Evolutionary conservation across 2,797 vertebrate species (phyloP).

Genomic region (Phoxinus dragarum): DNA sequence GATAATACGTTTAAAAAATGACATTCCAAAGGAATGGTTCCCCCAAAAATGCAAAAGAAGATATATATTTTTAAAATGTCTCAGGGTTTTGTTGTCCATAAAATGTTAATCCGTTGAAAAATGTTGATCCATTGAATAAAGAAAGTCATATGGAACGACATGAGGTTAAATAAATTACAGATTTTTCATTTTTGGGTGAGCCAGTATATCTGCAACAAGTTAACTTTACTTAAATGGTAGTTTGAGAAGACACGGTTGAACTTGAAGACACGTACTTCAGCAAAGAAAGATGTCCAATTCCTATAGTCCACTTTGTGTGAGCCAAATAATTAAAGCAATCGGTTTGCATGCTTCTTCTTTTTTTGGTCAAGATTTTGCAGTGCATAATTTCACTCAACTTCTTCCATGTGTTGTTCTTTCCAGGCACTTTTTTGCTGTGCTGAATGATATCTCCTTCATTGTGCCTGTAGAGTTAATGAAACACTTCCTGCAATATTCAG

Average conservation of each 20-base stretch:
- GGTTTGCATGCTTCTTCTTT: neutral
- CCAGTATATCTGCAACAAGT: neutral
- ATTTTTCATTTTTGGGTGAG: neutral
- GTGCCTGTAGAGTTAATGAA: constrained; percentile 72
- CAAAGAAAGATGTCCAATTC: neutral
- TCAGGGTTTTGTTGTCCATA: too few relatives aligned
- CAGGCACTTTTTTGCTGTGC: constrained; percentile 25
- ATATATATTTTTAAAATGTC: too few relatives aligned
- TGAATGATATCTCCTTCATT: constrained; percentile 61
- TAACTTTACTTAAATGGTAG: neutral
- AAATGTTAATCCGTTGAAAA: too few relatives aligned
- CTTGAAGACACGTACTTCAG: neutral
- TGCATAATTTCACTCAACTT: constrained; percentile 13
- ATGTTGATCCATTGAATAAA: neutral
- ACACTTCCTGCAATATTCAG: constrained; percentile 77
- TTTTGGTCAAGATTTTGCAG: neutral
- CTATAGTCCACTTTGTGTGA: neutral
- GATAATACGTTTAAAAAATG: too few relatives aligned
- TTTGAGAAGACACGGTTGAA: neutral
- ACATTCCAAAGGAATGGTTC: too few relatives aligned
- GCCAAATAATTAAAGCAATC: neutral
- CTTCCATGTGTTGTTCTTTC: constrained; percentile 17
- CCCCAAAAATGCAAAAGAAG: too few relatives aligned
- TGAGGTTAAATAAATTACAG: neutral
- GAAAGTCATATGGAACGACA: neutral